phyloP scores from a whole-genome alignment of 2,797 vertebrate species.

The Kryptopterus vitreolus region DNA sequence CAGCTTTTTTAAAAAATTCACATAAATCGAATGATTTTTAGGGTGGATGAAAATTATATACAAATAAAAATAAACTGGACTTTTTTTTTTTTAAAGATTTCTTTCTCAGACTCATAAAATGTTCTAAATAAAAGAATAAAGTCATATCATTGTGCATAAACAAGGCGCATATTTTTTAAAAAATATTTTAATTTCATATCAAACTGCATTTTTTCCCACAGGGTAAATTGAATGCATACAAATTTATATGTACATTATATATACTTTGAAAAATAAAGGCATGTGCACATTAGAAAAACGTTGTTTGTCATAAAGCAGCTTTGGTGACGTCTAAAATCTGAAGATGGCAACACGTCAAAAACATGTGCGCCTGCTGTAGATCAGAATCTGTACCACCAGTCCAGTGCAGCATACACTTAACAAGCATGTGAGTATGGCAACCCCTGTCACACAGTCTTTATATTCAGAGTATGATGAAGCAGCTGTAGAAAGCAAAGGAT shows the following conservation, averaged over 20 bases:
- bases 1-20: too few relatives aligned
- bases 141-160: not conserved
- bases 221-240: not conserved
- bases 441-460: not conserved
- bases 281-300: not conserved
- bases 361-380: not conserved
- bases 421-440: conserved; percentile 16
- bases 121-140: not conserved
- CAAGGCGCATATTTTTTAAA: not conserved
- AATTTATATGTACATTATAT: not conserved
- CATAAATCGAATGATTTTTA: too few relatives aligned
- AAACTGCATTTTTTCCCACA: not conserved
- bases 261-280: not conserved
- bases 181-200: not conserved
- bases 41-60: too few relatives aligned
- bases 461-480: not conserved
- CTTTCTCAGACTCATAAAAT: not conserved
- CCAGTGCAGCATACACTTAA: conserved; percentile 22
- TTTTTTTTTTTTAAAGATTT: not conserved
- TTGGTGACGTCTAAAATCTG: too few relatives aligned
- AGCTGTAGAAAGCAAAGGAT: conserved; percentile 4
- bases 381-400: conserved; percentile 11
- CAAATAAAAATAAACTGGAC: not conserved
- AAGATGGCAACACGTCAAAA: not conserved
- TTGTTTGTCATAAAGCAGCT: not conserved